Conservation (phyloP, 2,888 invertebrate genomes). For the Andrena haemorrhoa region DNA sequence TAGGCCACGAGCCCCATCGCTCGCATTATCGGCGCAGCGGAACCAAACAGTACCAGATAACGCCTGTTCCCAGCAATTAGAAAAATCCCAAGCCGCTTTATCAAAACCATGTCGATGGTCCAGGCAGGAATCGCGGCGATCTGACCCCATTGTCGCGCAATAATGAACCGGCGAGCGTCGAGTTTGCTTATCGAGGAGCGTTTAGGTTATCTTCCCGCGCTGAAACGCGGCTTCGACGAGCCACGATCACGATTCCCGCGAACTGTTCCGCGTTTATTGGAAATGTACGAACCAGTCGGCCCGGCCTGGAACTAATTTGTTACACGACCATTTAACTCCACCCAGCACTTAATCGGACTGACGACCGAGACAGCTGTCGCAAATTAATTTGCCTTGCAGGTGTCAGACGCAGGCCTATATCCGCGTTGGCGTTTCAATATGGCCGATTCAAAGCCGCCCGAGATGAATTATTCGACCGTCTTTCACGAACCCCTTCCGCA, state of each 20-base stretch:
- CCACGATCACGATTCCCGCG: constrained; percentile 41
- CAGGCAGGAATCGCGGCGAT: constrained; percentile 44
- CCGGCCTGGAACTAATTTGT: constrained; percentile 63
- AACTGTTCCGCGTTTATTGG: constrained; percentile 19
- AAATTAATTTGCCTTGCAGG: constrained; percentile 76
- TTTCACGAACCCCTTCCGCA: not conserved
- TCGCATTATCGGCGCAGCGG: constrained; percentile 23
- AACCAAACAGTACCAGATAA: constrained; percentile 39
- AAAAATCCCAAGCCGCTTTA: constrained; percentile 43
- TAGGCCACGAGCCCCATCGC: not conserved
- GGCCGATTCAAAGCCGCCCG: constrained; percentile 5
- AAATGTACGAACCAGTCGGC: constrained; percentile 25
- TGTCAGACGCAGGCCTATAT: constrained; percentile 69
- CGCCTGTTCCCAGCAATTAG: constrained; percentile 25
- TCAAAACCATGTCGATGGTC: constrained; percentile 31
- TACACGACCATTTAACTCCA: constrained; percentile 57
- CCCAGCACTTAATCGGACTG: constrained; percentile 68
- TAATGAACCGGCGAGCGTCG: constrained; percentile 44
- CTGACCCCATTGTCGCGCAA: constrained; percentile 54
- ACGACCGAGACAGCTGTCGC: constrained; percentile 76
- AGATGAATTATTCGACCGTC: not conserved
- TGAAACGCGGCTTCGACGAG: constrained; percentile 15
- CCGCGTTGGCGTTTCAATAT: constrained; percentile 27
- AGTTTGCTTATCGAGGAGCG: constrained; percentile 45
- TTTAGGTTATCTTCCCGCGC: constrained; percentile 42